Evolutionary conservation across 2,888 invertebrate species (phyloP).

Genomic region (Drosophila cognata): DNA sequence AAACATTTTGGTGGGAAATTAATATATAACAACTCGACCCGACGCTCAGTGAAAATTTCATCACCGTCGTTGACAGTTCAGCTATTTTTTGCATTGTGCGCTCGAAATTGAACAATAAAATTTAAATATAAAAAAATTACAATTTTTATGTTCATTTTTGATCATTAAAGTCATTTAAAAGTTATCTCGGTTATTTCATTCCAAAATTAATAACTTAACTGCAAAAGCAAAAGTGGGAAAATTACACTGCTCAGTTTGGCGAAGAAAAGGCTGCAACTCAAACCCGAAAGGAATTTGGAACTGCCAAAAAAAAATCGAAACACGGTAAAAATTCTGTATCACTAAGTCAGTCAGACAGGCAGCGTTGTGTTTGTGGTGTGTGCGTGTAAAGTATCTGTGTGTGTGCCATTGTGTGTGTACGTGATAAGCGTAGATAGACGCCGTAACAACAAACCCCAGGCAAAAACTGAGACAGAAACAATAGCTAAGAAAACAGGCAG

Average conservation of each 20-base stretch:
- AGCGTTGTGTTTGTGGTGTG: constrained; percentile 36
- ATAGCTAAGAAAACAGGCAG: constrained; percentile 10
- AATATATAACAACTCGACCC: constrained; percentile 60
- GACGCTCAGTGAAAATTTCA: constrained; percentile 84
- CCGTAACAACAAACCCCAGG: constrained; percentile 71
- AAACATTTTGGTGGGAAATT: constrained; percentile 73
- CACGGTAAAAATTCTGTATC: constrained; percentile 81
- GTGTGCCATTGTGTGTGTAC: constrained; percentile 48
- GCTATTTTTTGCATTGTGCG: constrained; percentile 55
- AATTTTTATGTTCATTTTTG: constrained; percentile 43
- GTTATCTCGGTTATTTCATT: constrained; percentile 11
- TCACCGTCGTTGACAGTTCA: constrained; percentile 83
- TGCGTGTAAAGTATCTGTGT: constrained; percentile 21
- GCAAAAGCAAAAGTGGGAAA: constrained; percentile 13
- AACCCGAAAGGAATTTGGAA: constrained; percentile 41
- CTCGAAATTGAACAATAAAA: constrained; percentile 48
- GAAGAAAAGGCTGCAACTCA: constrained; percentile 13
- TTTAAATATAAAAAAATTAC: constrained; percentile 34
- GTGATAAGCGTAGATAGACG: constrained; percentile 71
- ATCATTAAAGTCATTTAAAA: constrained; percentile 26
- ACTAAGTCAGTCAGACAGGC: constrained; percentile 60
- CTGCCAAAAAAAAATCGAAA: constrained; percentile 74
- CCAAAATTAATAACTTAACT: constrained; percentile 3
- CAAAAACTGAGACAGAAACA: constrained; percentile 13
- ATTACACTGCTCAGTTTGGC: constrained; percentile 8